A percentile compares a stretch with the other conserved stretches of the same genome.
Evolutionary conservation across 2,113 vertebrate species (phyloP).

Genomic region (Tupaia chinensis): DNA sequence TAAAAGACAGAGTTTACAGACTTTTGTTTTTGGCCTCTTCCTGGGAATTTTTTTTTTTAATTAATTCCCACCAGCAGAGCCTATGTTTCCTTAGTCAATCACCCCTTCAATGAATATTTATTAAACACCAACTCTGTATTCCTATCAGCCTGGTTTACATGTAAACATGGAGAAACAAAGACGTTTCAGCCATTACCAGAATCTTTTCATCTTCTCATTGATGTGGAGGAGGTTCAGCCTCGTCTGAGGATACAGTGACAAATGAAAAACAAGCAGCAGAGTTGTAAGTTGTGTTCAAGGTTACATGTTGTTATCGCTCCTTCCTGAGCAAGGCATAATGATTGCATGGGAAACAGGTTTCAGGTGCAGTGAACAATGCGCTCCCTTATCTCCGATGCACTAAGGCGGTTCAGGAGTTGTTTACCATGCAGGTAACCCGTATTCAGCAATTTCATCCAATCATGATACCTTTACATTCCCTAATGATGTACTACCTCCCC

Average conservation of each 20-base stretch:
- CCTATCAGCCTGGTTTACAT: constrained; percentile 24
- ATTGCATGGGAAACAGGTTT: constrained; percentile 61
- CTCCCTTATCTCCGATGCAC: constrained; percentile 59
- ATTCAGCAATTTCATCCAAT: constrained; percentile 57
- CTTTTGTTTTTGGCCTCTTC: constrained; percentile 43
- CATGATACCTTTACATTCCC: constrained; percentile 56
- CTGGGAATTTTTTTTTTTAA: constrained; percentile 22
- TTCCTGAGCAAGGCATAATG: neutral
- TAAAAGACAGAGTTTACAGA: neutral
- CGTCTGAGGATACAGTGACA: constrained; percentile 45
- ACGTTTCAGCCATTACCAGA: neutral
- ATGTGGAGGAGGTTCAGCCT: neutral
- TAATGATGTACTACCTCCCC: constrained; percentile 59
- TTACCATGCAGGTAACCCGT: constrained; percentile 56
- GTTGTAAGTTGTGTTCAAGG: neutral
- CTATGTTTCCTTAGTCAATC: constrained; percentile 59
- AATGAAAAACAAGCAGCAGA: neutral
- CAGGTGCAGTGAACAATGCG: constrained; percentile 57
- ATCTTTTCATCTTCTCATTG: constrained; percentile 36
- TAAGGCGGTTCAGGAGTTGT: neutral
- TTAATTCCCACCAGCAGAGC: neutral
- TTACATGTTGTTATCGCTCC: constrained; percentile 12
- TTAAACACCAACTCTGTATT: constrained; percentile 29
- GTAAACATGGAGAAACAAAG: constrained; percentile 62
- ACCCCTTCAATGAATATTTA: constrained; percentile 63